Evolutionary conservation across 2,797 vertebrate species (phyloP), one percentile per base, ranked within the genome.

Genomic region (Cetoscarus ocellatus): DNA sequence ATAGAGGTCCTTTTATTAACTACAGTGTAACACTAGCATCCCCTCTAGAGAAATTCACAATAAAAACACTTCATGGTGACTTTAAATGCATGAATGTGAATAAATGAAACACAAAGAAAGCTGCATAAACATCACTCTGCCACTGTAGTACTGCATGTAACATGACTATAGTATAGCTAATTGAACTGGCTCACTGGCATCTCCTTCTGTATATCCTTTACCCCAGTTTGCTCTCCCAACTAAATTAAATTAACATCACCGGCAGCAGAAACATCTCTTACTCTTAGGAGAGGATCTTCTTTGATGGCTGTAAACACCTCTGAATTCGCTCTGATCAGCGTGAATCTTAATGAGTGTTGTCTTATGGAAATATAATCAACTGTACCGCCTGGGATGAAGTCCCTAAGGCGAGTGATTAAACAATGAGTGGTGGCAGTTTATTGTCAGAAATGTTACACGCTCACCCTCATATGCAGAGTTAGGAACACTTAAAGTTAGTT

Each of bases 321-420:
- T 74, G 56, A 78, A 88, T 77, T 52, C 38, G 19, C 67, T 70
- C 49, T 69, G 67, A 85, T 87, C 65, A 47, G 18, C 40, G 1
- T 62, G 56, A 75, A 65, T 85, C 67, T 61, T 74, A 72, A 83
- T 76, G 43, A 75, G 35, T 18, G 17, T 70, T 75, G 66, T 77
- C 48, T 64, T 77, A n/a, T 64, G 45, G 50, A 75, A 50, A 73
- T 67, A 45, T 64, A 54, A 71, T 80, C 66, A 64, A 7, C 38
- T 76, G 43, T 66, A 64, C 49, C 43, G 19, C 17, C 13, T 2
- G 27, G 35, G 48, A 48, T 73, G 14, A 48, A 12, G 47, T 61
- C 14, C 54, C 40, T 38, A 19, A 70, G 39, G 39, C n/a, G 12
- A 35, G 6, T 71, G 14, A 68, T 57, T 6, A 53, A 15, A 10